Evolutionary conservation across 2,113 vertebrate genomes (phyloP).

Genomic region (Tinamus guttatus): DNA sequence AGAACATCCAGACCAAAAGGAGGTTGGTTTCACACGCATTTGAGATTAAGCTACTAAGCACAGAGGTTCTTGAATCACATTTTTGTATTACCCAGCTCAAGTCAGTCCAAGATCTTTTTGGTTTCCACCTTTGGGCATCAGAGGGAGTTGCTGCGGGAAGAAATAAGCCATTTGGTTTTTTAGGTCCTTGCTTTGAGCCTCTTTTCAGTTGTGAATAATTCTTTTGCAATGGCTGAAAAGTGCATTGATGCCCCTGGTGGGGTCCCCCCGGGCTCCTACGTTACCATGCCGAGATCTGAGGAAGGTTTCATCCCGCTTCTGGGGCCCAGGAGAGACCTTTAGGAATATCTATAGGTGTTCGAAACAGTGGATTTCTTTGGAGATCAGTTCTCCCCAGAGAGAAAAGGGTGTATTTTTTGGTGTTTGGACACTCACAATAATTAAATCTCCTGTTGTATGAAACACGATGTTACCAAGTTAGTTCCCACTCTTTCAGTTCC

Average conservation of each 20-base stretch:
- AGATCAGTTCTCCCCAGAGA: background rate
- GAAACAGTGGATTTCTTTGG: background rate
- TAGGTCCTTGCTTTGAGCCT: background rate
- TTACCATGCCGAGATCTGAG: background rate
- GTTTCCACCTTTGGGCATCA: background rate
- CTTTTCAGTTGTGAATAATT: background rate
- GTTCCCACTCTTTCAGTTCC: background rate
- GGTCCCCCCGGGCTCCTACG: rapidly evolving
- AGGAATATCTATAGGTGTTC: background rate
- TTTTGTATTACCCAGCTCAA: background rate
- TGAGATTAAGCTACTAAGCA: background rate
- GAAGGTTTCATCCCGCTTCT: rapidly evolving
- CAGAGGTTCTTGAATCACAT: background rate
- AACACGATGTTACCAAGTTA: background rate
- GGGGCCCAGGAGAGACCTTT: rapidly evolving
- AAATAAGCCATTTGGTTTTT: background rate
- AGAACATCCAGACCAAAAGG: background rate
- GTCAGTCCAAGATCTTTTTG: background rate
- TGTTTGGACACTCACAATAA: background rate
- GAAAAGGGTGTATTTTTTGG: background rate
- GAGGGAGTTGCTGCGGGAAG: background rate
- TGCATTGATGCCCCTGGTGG: rapidly evolving
- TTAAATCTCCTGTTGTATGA: background rate
- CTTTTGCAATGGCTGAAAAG: background rate
- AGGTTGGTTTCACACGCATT: background rate